Evolutionary conservation across 2,113 vertebrate species (phyloP), one percentile per base, ranked within the genome.

Genomic region (Cinclus cinclus): DNA sequence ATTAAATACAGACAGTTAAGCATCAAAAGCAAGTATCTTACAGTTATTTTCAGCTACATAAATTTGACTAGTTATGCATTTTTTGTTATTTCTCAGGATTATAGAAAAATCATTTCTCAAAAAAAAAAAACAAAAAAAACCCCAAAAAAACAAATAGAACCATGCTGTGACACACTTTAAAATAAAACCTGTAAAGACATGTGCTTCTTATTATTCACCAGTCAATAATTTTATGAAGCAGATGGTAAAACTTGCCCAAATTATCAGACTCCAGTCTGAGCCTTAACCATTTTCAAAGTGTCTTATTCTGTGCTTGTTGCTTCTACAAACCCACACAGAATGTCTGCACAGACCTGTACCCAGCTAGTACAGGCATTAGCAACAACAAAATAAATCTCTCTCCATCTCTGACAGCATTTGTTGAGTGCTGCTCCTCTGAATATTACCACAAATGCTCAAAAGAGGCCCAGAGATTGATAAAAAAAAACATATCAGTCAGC

Each of bases 381-480:
- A 62, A 27, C 28, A 53, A 20, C 59, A 25, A 47, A 31, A 92
- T 6, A 27, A 58, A 50, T 12, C 17, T 64, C 46, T 79, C 24
- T 50, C 49, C 13, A 30, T 52, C 30, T 58, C 1, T 31, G 15
- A 9, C 15, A 63, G 37, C 11, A n/a, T 41, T 30, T 64, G 15
- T 11, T 31, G 60, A 62, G 65, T 22, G 18, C 18, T 52, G n/a
- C 25, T 49, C 14, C 21, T 58, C 47, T 60, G 13, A 44, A 7
- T 27, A 15, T 25, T 24, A 30, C 17, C 71, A 59, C 13, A 52
- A 69, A 62, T 2, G 7, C 33, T 74, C n/a, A 52, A 52, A 65
- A 3, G 2, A 3, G 52, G 13, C 1, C 0, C 10, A 42, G 27
- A 63, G 41, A 56, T 39, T 63, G 19, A 71, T 15, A 2, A 1